Percentiles rank a stretch among this genome's conserved stretches.
phyloP scores from a whole-genome alignment of 2,888 invertebrate genomes.

The Pycnomerus fuliginosus region DNA sequence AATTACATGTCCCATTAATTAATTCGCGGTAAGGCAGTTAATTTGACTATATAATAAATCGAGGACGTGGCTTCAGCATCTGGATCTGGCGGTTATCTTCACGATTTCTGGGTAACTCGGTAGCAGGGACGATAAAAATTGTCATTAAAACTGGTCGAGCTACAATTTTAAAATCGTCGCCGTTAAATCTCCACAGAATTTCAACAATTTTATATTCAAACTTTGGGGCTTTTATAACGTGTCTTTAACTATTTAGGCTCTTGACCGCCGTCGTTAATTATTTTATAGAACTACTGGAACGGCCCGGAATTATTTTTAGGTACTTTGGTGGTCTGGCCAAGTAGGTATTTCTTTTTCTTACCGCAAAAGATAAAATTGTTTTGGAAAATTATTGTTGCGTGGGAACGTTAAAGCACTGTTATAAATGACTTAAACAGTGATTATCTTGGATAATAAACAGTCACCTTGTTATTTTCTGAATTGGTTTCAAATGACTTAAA shows the following conservation, averaged over 20 bases:
- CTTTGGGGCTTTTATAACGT: constrained; percentile 27
- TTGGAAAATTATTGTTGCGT: too few relatives aligned
- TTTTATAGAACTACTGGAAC: too few relatives aligned
- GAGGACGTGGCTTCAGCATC: constrained; percentile 1
- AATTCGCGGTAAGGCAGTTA: constrained; percentile 42
- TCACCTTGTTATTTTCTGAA: too few relatives aligned
- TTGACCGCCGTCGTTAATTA: constrained; percentile 9
- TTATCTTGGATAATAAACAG: too few relatives aligned
- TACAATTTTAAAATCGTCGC: constrained; percentile 25
- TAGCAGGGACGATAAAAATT: constrained; percentile 30
- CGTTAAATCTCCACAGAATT: constrained; percentile 28
- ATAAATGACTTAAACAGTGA: too few relatives aligned
- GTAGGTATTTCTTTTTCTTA: too few relatives aligned
- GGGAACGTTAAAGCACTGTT: too few relatives aligned
- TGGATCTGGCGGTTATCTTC: constrained; percentile 10
- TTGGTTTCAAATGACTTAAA: too few relatives aligned
- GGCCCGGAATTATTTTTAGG: too few relatives aligned
- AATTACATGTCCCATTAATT: constrained; percentile 41
- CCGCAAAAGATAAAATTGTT: too few relatives aligned
- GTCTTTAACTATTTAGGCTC: constrained; percentile 23
- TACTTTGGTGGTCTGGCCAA: too few relatives aligned
- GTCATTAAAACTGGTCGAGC: constrained; percentile 32
- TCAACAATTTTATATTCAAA: constrained; percentile 28
- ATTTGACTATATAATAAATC: constrained; percentile 32
- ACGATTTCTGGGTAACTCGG: constrained; percentile 32